A percentile compares a stretch with the other conserved stretches of the same genome.
phyloP scores from a whole-genome alignment of 2,797 vertebrate species.

The Myoxocephalus aenaeus region DNA sequence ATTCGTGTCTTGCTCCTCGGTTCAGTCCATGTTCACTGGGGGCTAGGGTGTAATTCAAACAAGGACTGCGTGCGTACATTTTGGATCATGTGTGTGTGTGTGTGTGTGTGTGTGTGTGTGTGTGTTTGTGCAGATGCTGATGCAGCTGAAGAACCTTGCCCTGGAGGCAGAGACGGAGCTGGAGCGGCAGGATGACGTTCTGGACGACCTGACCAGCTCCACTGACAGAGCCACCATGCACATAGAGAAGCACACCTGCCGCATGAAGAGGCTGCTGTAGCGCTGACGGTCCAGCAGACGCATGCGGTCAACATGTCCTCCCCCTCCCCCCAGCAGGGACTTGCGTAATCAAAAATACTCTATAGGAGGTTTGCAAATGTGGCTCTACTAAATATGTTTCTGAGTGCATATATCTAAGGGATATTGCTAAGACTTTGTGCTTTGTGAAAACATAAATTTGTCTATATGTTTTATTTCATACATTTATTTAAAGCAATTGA shows the following conservation, averaged over 20 bases:
- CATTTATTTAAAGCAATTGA: neutral
- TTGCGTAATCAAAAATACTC: constrained; percentile 12
- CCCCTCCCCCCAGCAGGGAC: constrained; percentile 15
- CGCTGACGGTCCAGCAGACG: constrained; percentile 9
- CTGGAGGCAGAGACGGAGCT: constrained; percentile 92
- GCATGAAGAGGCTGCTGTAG: constrained; percentile 90
- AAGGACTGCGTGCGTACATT: constrained; percentile 18
- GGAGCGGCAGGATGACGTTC: constrained; percentile 91
- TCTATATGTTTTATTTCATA: neutral
- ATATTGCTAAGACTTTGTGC: neutral
- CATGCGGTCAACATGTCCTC: neutral
- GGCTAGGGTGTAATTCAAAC: constrained; percentile 36
- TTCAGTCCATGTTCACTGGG: constrained; percentile 22
- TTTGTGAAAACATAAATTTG: neutral
- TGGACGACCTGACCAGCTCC: constrained; percentile 86
- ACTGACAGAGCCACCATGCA: constrained; percentile 86
- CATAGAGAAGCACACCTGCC: constrained; percentile 89
- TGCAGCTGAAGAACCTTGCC: constrained; percentile 91
- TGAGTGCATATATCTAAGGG: too few relatives aligned
- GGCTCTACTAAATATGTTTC: too few relatives aligned
- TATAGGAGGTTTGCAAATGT: neutral
- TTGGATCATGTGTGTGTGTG: constrained; percentile 19
- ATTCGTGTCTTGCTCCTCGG: constrained; percentile 43
- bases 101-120: constrained; percentile 18
- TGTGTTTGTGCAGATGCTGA: constrained; percentile 86